Evolutionary conservation across 64 coral and sea anemone species (phyloP).

Genomic region (Stylophora pistillata): DNA sequence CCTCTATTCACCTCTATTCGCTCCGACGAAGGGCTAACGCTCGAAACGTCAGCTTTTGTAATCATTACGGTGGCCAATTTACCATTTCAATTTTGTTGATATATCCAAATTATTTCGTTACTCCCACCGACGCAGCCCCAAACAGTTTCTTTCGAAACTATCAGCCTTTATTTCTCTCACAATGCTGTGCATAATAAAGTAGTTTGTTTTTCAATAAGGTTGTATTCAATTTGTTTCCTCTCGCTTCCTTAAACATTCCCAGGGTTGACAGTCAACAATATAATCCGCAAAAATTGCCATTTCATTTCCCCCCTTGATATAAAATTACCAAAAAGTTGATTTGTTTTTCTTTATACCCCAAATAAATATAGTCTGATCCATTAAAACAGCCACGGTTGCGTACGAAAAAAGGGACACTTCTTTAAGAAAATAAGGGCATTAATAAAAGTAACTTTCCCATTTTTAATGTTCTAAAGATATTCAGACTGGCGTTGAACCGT

Average conservation of each 20-base stretch:
- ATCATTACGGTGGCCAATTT: too few relatives aligned
- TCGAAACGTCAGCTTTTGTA: too few relatives aligned
- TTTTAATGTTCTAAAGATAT: neutral
- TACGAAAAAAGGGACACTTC: too few relatives aligned
- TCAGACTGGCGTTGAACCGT: slow-evolving; percentile 22
- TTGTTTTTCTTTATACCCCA: neutral
- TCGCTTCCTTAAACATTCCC: neutral
- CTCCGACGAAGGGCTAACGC: too few relatives aligned
- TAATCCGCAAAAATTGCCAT: neutral
- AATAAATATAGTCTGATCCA: neutral
- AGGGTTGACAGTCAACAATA: neutral
- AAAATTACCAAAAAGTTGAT: neutral
- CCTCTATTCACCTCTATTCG: too few relatives aligned
- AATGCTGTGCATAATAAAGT: neutral
- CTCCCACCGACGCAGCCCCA: too few relatives aligned
- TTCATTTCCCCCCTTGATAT: neutral
- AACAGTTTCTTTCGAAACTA: too few relatives aligned
- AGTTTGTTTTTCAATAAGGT: neutral
- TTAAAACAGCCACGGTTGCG: neutral
- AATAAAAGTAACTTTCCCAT: too few relatives aligned
- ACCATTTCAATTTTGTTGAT: too few relatives aligned
- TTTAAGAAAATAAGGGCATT: too few relatives aligned
- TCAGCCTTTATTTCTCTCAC: too few relatives aligned
- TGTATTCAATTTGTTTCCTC: neutral
- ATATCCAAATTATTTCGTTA: too few relatives aligned